Base-by-base conservation (phyloP, 2,888 invertebrate genomes). In the Creontiades dilutus region DNA sequence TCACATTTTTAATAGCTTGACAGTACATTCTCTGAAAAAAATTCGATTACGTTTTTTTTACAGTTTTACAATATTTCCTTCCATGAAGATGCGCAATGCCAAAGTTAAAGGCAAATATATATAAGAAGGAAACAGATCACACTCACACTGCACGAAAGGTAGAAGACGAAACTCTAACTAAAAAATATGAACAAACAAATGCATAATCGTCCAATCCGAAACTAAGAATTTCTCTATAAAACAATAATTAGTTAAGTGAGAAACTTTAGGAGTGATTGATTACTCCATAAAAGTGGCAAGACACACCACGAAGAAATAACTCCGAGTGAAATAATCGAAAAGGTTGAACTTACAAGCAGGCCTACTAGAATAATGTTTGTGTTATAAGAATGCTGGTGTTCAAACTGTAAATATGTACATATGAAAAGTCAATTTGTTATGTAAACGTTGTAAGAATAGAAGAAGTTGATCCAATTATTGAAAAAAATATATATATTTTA, bases 381-480 rank as follows among this genome's bases (percentile, higher is more conserved):
- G 84, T 27, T 86, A 84, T 28, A 57, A 68, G 85, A 90, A 76
- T 48, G 76, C 68, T 52, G 78, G 90, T 90, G 90, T 90, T 90
- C 87, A 90, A 90, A 86, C 78, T 91, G 91, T 91, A 91, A 46
- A 91, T 91, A 91, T 91, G 91, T 91, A 91, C 61, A 91, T 91
- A 91, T 91, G 89, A 80, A 89, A 81, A 86, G 91, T 91, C 91
- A 91, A 91, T 91, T 91, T 90, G 91, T 91, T 91, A 90, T 86
- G 48, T 81, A 90, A 75, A 89, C 68, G 48, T 75, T 86, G 87
- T 75, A 80, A 84, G 48, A 61, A 48, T 78, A 89, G 89, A 90
- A 76, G 55, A 23, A 57, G 78, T 89, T 89, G 87, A 90, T 90
- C 90, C 86, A 87, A 80, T 88, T 90, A 90, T 76, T 90, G 84